Conservation (phyloP, 2,797 vertebrate genomes). For the Paratrypauchen microcephalus region DNA sequence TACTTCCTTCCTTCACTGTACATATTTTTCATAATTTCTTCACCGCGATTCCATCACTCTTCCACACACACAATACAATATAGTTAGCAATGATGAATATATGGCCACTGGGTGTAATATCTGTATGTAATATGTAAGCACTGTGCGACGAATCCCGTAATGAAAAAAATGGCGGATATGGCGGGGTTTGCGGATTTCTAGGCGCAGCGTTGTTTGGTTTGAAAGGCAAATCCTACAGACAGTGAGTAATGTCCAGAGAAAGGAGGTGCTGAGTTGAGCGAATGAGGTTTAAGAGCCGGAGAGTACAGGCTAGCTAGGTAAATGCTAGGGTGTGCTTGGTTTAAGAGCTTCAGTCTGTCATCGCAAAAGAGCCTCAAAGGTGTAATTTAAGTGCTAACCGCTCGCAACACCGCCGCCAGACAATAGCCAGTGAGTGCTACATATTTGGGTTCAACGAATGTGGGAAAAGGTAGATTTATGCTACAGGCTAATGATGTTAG, state of each 20-base stretch:
- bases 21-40: slow-evolving; percentile 15
- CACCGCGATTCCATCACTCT: slow-evolving; percentile 51
- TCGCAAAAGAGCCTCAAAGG: not conserved
- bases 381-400: slow-evolving; percentile 7
- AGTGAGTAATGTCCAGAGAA: not conserved
- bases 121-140: slow-evolving; percentile 32
- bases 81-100: slow-evolving; percentile 62
- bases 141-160: slow-evolving; percentile 27
- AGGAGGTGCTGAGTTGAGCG: slow-evolving; percentile 3
- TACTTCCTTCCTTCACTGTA: no score
- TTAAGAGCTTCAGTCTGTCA: slow-evolving; percentile 9
- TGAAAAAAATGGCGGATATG: slow-evolving; percentile 20
- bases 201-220: not conserved
- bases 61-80: slow-evolving; percentile 43
- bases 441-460: not conserved
- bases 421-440: not conserved
- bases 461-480: not conserved
- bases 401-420: not conserved
- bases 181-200: slow-evolving; percentile 5
- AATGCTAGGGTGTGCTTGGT: not conserved
- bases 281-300: not conserved
- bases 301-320: not conserved
- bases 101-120: slow-evolving; percentile 57
- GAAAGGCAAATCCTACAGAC: not conserved
- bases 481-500: not conserved